Conservation (phyloP, 2,888 invertebrate species). For the Zhengitettix transpicula region DNA sequence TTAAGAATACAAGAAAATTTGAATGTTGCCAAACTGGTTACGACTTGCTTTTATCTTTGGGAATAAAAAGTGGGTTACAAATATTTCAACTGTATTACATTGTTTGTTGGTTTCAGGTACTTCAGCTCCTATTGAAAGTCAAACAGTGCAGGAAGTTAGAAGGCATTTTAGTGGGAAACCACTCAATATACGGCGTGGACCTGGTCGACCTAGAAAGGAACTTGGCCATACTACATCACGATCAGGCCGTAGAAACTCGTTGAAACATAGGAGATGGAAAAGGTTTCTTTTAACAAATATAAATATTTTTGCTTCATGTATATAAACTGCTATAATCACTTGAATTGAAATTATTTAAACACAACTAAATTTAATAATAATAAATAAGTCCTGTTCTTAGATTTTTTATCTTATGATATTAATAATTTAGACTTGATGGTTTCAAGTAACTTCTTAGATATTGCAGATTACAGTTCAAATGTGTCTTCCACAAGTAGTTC, state of each 20-base stretch:
- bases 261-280: slow-evolving; percentile 25
- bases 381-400: too few relatives aligned
- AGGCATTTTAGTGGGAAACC: slow-evolving; percentile 31
- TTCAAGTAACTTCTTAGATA: not conserved
- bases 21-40: too few relatives aligned
- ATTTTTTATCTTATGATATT: too few relatives aligned
- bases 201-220: slow-evolving; percentile 65
- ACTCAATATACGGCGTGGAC: slow-evolving; percentile 47
- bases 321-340: too few relatives aligned
- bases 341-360: too few relatives aligned
- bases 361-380: too few relatives aligned
- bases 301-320: too few relatives aligned
- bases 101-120: not conserved
- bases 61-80: too few relatives aligned
- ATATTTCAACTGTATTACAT: not conserved
- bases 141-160: not conserved
- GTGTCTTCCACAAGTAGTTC: too few relatives aligned
- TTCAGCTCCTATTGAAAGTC: not conserved
- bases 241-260: slow-evolving; percentile 16
- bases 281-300: slow-evolving; percentile 13
- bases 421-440: not conserved
- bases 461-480: not conserved
- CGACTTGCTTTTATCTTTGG: too few relatives aligned
- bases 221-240: slow-evolving; percentile 16
- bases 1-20: too few relatives aligned